Percentiles rank a stretch among this genome's conserved stretches.
These are phyloP conservation scores for Chaetodon auriga DNA, from an alignment of 2,113 vertebrate genomes.

Conservation along the genomic window DNA sequence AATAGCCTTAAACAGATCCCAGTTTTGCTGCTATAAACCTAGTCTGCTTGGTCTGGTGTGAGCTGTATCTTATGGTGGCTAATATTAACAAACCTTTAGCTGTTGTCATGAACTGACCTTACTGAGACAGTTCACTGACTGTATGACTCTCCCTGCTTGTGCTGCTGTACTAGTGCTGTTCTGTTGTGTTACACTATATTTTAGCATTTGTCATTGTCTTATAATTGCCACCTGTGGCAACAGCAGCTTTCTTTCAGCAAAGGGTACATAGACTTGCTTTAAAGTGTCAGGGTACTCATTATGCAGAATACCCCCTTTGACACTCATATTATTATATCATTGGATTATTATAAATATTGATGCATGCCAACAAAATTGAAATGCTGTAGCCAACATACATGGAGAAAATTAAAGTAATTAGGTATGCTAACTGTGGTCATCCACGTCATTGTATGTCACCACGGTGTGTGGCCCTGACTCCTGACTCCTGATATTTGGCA, in stretches of 20 bases:
- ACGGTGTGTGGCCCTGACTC: neutral
- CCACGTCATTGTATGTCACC: constrained; percentile 21
- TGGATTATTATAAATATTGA: neutral
- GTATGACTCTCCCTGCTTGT: too few species aligned
- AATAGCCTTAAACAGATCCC: neutral
- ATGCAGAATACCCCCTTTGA: neutral
- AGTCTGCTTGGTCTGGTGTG: neutral
- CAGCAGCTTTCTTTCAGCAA: neutral
- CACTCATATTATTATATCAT: neutral
- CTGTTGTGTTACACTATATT: neutral
- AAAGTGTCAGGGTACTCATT: neutral
- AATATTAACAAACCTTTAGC: neutral
- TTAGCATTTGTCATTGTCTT: neutral
- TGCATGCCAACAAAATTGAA: neutral
- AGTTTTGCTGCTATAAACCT: neutral
- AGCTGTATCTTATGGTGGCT: neutral
- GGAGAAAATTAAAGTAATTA: too few species aligned
- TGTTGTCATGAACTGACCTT: neutral
- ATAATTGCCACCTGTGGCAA: neutral
- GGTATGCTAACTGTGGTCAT: too few species aligned
- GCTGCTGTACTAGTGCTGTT: neutral
- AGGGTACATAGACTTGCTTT: neutral
- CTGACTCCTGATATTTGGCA: constrained; percentile 53
- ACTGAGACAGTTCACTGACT: neutral
- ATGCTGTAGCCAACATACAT: too few species aligned